Evolutionary conservation across 2,888 invertebrate genomes (phyloP), one percentile per base, ranked within the genome.

Genomic region (Brachypterus glaber): DNA sequence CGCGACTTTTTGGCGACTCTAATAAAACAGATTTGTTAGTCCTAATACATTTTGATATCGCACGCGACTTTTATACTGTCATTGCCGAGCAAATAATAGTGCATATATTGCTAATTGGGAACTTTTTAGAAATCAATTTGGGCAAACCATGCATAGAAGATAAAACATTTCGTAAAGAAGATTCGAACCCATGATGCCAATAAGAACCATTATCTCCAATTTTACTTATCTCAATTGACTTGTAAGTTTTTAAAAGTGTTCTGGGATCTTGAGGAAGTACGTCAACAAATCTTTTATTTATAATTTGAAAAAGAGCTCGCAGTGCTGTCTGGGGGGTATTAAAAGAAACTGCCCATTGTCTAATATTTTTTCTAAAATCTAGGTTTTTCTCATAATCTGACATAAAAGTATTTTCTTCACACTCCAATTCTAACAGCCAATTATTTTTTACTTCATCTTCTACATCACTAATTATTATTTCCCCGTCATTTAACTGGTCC

Each of bases 221-320:
- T 36, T 44, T 35, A 9, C 21, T 27, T 15, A 40, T 34, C 8
- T 17, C 17, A 12, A 40, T 24, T 4, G 31, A 31, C 26, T 26
- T 27, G 9, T 17, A 30, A 14, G 44, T 46, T 31, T 40, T 17
- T 31, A 38, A 33, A 15, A 47, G 29, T 30, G 44, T 47, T 36
- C 47, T 41, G 21, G 47, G 46, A 39, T 47, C 45, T 41, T 39
- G 24, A 13, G 44, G 46, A 34, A 47, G 34, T 16, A 35, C 13
- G 17, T 42, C 33, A 14, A 42, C 35, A 17, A 30, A 25, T 21
- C 30, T n/a, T n/a, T n/a, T n/a, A n/a, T n/a, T n/a, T n/a, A n/a
- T n/a, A n/a, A n/a, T n/a, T n/a, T n/a, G n/a, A 12, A 31, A 17
- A 3, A 38, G 14, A 2, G 3, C 33, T 12, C 18, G 32, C 18